These are phyloP conservation scores for Perca schrenkii DNA, from an alignment of 2,113 vertebrate genomes.

Conservation along the genomic window DNA sequence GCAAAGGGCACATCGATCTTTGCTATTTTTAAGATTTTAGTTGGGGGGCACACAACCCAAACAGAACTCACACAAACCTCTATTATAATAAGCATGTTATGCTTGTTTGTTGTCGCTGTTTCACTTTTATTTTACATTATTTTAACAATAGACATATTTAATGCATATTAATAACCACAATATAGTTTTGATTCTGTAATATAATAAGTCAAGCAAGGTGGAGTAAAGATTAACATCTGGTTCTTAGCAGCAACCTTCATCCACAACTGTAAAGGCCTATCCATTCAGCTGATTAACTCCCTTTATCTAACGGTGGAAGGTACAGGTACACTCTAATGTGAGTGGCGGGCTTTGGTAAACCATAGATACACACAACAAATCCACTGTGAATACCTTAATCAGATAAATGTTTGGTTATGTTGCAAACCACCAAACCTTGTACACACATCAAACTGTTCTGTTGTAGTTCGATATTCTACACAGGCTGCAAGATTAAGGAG, in stretches of 20 bases:
- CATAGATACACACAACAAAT: conserved; percentile 3
- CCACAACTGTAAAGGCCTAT: neutral
- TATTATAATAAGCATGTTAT: neutral
- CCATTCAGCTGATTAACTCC: conserved; percentile 20
- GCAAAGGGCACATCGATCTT: neutral
- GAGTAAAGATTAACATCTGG: neutral
- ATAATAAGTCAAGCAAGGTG: neutral
- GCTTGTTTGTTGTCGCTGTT: neutral
- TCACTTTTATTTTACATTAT: neutral
- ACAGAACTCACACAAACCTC: neutral
- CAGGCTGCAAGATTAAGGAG: neutral
- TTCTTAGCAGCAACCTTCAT: neutral
- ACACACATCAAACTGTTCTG: neutral
- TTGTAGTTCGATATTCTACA: neutral
- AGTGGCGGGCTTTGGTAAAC: conserved; percentile 6
- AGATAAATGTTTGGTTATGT: neutral
- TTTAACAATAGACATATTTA: neutral
- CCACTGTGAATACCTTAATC: conserved; percentile 9
- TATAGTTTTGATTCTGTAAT: neutral
- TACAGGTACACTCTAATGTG: conserved; percentile 14
- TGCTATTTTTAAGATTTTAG: neutral
- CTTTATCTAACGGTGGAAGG: conserved; percentile 7
- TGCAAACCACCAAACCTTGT: neutral
- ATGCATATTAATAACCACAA: neutral
- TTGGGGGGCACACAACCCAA: neutral